Conservation (phyloP, 1,140 invertebrate genomes). For the Brachionus paranguensis region DNA sequence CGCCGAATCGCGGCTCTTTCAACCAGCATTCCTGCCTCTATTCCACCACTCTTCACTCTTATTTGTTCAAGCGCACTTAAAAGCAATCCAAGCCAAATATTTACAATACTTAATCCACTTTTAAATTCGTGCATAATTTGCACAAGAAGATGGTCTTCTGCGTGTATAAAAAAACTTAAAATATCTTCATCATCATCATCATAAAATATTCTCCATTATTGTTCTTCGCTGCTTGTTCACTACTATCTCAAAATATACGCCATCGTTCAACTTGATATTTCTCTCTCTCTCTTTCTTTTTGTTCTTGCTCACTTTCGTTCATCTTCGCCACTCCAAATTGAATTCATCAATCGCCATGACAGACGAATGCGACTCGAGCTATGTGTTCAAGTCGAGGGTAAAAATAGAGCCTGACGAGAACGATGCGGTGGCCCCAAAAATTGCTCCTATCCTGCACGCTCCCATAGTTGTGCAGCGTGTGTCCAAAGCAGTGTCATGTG, state of each 20-base stretch:
- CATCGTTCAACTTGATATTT: background rate
- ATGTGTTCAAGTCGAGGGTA: background rate
- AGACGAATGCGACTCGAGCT: conserved; percentile 20
- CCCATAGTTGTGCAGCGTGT: background rate
- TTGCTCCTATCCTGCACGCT: background rate
- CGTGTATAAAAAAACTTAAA: background rate
- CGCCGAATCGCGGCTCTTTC: background rate
- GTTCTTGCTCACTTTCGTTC: background rate
- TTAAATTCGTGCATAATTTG: background rate
- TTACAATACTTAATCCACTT: background rate
- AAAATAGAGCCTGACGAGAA: conserved; percentile 15
- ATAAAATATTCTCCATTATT: background rate
- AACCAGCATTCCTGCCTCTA: background rate
- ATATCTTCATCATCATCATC: background rate
- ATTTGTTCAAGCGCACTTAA: background rate
- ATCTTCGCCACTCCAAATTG: background rate
- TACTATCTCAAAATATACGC: background rate
- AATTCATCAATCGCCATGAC: background rate
- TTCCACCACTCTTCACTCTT: background rate
- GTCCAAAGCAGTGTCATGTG: background rate
- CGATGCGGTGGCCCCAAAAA: background rate
- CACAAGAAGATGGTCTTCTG: background rate
- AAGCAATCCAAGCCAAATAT: background rate
- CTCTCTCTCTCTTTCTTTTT: background rate
- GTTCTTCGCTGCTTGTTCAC: background rate